Evolutionary conservation across 2,888 invertebrate genomes (phyloP), one percentile per base, ranked within the genome.

Genomic region (Tetanocera ferruginea): DNA sequence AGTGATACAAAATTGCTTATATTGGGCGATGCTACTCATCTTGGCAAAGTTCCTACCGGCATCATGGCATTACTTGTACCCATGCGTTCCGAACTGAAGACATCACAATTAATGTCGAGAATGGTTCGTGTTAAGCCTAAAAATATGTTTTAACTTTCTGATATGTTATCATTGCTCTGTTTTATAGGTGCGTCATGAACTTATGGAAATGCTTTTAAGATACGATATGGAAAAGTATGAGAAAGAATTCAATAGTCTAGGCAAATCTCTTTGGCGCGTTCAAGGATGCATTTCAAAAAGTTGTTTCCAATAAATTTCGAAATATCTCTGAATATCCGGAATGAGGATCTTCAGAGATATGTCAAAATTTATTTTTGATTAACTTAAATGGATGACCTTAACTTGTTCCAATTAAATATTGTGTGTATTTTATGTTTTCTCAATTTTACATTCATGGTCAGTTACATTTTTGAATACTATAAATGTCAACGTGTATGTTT

Each of bases 61-160:
- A 72, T 72, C 55, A 37, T 72, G 57, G 72, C 57, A 1, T 37
- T 72, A 14, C 37, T 72, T 9, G 4, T 72, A 6, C 72, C 72
- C 5, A 72, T 72, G n/a, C 72, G 72, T 19, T 23, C 57, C 23
- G 72, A 72, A n/a, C 19, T 72, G 11, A 31, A 34, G 43, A 69
- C 69, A 19, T 19, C 69, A 9, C 69, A 25, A 8, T 11, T 11
- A 5, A 49, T 69, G 25, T 43, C 49, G 2, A 17, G 31, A n/a
- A n/a, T 66, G 64, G 64, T 66, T 9, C 14, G 25, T 62, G 23
- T 28, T 25, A 25, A 28, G 28, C 9, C 17, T 25, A 6, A 25
- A 11, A 25, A 11, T 5, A 23, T 62, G 28, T n/a, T 9, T 28
- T 28, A 25, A 2, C 2, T 62, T 9, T 28, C 14, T 14, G 0